A percentile compares a stretch with the other conserved stretches of the same genome.
phyloP scores from a whole-genome alignment of 1,140 invertebrate species.

The Pectinophora gossypiella region DNA sequence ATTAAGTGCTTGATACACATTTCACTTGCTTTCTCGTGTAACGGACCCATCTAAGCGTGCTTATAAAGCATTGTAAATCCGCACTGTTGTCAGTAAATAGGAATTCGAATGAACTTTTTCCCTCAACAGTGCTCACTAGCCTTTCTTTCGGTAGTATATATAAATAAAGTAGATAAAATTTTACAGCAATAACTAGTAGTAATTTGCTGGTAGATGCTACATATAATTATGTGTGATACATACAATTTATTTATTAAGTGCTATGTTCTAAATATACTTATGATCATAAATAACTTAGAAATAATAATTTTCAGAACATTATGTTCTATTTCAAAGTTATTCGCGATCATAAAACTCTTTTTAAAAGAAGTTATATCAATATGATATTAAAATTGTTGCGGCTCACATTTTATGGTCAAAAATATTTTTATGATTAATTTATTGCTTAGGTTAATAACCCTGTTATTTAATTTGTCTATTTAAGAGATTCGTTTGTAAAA shows the following conservation, averaged over 20 bases:
- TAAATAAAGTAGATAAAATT: conserved; percentile 62
- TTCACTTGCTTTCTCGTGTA: neutral
- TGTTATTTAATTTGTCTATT: conserved; percentile 41
- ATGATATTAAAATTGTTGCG: conserved; percentile 73
- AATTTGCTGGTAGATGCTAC: conserved; percentile 67
- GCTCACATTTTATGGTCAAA: conserved; percentile 50
- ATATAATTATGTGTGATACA: conserved; percentile 65
- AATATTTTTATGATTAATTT: conserved; percentile 64
- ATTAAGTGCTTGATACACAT: neutral
- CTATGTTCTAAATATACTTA: conserved; percentile 21
- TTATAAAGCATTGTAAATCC: neutral
- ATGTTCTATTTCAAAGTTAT: conserved; percentile 22
- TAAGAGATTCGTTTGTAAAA: conserved; percentile 30
- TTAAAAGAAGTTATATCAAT: conserved; percentile 57
- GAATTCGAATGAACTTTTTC: conserved; percentile 22
- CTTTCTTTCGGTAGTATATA: conserved; percentile 66
- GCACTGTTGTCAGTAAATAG: no score
- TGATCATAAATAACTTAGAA: neutral
- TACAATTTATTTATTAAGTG: conserved; percentile 53
- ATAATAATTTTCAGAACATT: neutral
- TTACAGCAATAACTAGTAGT: conserved; percentile 72
- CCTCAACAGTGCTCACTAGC: conserved; percentile 44
- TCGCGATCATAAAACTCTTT: conserved; percentile 40
- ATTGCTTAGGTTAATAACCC: conserved; percentile 44
- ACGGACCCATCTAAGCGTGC: no score